phyloP scores from a whole-genome alignment of 2,888 invertebrate genomes.

The Graphium colonna region DNA sequence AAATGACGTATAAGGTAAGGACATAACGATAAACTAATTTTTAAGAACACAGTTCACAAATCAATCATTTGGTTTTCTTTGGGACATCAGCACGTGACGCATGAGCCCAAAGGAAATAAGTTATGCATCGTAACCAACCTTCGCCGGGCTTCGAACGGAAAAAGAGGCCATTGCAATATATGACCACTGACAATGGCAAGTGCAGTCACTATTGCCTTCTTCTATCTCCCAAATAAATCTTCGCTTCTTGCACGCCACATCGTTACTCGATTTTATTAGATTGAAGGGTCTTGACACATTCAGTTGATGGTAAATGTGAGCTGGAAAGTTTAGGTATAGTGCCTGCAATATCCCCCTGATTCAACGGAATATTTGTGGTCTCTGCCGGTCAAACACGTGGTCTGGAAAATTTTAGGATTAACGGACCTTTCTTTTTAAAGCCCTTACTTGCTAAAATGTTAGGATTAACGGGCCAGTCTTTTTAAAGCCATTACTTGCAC shows the following conservation, averaged over 20 bases:
- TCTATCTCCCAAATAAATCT: too few relatives aligned
- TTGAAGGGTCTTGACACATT: too few relatives aligned
- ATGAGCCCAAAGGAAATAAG: constrained; percentile 28
- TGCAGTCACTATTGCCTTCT: too few relatives aligned
- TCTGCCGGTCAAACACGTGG: constrained; percentile 32
- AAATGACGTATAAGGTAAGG: constrained; percentile 4
- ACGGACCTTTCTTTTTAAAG: too few relatives aligned
- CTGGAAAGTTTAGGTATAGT: constrained; percentile 21
- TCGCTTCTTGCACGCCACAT: too few relatives aligned
- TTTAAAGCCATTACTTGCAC: constrained; percentile 28
- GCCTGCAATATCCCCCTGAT: constrained; percentile 27
- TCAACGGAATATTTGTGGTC: background rate
- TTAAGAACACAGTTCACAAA: constrained; percentile 23
- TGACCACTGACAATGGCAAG: too few relatives aligned
- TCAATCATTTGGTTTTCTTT: constrained; percentile 25
- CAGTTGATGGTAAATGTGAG: constrained; percentile 23
- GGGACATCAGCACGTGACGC: constrained; percentile 29
- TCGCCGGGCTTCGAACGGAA: constrained; percentile 31
- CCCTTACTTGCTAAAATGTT: constrained; percentile 25
- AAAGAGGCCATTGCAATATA: too few relatives aligned
- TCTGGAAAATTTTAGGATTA: too few relatives aligned
- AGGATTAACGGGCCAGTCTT: constrained; percentile 26
- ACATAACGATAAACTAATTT: constrained; percentile 22
- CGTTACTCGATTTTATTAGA: too few relatives aligned
- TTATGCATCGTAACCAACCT: constrained; percentile 28